Evolutionary conservation across 2,113 vertebrate genomes (phyloP).

Genomic region (Candoia aspera): DNA sequence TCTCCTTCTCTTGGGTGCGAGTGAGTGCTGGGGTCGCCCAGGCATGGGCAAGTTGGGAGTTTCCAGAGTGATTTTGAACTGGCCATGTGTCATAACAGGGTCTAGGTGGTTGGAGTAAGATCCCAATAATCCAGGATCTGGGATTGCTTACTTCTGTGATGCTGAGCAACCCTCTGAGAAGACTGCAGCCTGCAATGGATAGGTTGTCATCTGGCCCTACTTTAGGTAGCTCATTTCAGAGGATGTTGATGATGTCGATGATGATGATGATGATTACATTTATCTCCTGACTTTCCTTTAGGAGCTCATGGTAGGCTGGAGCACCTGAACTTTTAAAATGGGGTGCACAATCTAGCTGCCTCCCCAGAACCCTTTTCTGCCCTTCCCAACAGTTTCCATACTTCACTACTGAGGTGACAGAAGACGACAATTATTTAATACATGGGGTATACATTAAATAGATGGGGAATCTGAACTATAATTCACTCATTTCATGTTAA

Average conservation of each 20-base stretch:
- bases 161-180: background rate
- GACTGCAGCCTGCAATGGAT: background rate
- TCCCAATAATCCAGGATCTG: background rate
- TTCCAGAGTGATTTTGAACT: background rate
- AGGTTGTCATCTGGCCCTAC: background rate
- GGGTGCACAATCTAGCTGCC: background rate
- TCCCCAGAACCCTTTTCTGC: background rate
- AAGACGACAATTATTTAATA: too few species aligned
- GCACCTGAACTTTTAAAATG: background rate
- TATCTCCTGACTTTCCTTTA: background rate
- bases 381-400: background rate
- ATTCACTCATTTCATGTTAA: too few species aligned
- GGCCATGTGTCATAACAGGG: background rate
- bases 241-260: background rate
- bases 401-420: background rate
- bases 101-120: background rate
- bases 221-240: background rate
- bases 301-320: background rate
- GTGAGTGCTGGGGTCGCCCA: background rate
- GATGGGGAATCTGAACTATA: too few species aligned
- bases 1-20: background rate
- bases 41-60: background rate
- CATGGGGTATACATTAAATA: too few species aligned
- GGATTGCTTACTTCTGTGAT: background rate
- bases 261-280: too few species aligned